Conservation (phyloP, 2,113 vertebrate genomes). For the Anolis sagrei region DNA sequence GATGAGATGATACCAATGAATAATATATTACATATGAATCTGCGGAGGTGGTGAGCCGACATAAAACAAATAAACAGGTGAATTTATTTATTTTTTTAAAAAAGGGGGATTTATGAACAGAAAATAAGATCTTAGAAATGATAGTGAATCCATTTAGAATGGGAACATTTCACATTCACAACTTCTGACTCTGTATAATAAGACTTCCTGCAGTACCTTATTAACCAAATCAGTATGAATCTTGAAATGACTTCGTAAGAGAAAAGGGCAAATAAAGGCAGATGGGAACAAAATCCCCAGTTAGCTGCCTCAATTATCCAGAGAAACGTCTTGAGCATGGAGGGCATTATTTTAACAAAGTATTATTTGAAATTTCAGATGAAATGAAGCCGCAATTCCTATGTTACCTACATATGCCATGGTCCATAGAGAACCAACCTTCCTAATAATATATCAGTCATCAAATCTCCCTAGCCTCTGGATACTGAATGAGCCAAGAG, state of each 20-base stretch:
- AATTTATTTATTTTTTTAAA: background rate
- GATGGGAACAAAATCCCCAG: background rate
- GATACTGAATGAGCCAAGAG: background rate
- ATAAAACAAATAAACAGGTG: background rate
- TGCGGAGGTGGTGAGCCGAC: background rate
- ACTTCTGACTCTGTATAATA: slow-evolving; percentile 4
- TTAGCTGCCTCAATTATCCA: background rate
- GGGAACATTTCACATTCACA: slow-evolving; percentile 6
- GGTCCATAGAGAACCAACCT: background rate
- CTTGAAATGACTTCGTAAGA: slow-evolving; percentile 20
- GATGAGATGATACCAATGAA: background rate
- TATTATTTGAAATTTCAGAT: background rate
- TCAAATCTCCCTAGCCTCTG: background rate
- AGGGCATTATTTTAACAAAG: background rate
- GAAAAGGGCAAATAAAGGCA: slow-evolving; percentile 16
- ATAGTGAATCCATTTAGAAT: background rate
- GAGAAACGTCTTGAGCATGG: background rate
- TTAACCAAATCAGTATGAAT: slow-evolving; percentile 41
- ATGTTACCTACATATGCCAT: background rate
- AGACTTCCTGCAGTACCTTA: slow-evolving; percentile 18
- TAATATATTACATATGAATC: background rate
- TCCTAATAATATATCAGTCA: background rate
- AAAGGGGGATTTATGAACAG: background rate
- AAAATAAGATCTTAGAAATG: slow-evolving; percentile 20
- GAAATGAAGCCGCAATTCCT: background rate